Evolutionary conservation across 2,888 invertebrate species (phyloP), one percentile per base, ranked within the genome.

Genomic region (Amphipoea oculea): DNA sequence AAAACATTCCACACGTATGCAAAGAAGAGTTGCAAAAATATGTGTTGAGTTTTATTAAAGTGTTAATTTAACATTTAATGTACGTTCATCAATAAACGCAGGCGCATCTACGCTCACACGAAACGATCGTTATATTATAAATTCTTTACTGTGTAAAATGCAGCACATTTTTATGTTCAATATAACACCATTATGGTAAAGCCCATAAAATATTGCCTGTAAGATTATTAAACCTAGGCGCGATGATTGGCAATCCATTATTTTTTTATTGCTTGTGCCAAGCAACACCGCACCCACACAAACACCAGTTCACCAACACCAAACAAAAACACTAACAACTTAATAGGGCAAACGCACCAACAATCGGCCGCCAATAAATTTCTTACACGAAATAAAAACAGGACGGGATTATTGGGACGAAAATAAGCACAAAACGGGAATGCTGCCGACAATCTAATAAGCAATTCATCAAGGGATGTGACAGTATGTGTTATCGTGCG

Each of bases 401-500:
- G 79, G 87, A 86, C 88, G 88, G 88, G 85, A 90, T 91, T 94
- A 94, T 93, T 91, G 93, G 92, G 88, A 90, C 87, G 91, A 93
- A 93, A 93, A 94, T 92, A 93, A 93, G 92, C 89, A 90, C 92
- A 92, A 93, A 94, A 94, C 91, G 91, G 83, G 89, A 90, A 91
- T 92, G 91, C 79, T 91, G 91, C 91, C 91, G 94, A 94, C 95
- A 94, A 95, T 94, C 94, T 95, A 95, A 96, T 95, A 95, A 95
- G 95, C 95, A 94, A 96, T 96, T 96, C 96, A 96, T 96, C 96
- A 96, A 91, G 91, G 85, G 92, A 93, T 94, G 95, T 95, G 96
- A 96, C 95, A 95, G 95, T 94, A 90, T 92, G 92, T 95, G 95
- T 95, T 95, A 94, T 94, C 94, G 93, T 90, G 84, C 76, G 85